Base-by-base conservation (phyloP, 2,888 invertebrate species). In the Caenorhabditis angaria region DNA sequence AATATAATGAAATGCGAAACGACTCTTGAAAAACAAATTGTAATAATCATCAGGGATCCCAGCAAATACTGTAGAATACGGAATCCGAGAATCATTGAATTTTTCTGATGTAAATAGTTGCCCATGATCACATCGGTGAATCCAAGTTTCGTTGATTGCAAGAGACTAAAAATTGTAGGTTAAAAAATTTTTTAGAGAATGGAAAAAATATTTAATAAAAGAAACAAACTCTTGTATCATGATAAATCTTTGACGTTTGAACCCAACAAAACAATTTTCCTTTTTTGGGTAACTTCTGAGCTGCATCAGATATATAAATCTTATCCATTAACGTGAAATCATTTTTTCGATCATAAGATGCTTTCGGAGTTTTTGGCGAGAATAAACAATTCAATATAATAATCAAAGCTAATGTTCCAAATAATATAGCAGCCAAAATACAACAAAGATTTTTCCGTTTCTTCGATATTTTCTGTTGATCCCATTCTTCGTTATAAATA, bases 71-170 rank as follows among this genome's bases (percentile, higher is more conserved):
- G 82, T 82, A n/a, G 78, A 72, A 57, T 76, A 82, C 28, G 83
- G 82, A 41, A 82, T 77, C 51, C 69, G 55, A 4, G 70, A 63
- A 50, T 76, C 75, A 8, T 69, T 61, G 22, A 77, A 67, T 24
- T 61, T 58, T 18, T 65, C 69, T 5, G 75, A 74, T n/a, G 81
- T 82, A 73, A 82, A 82, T n/a, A 82, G 54, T 58, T 81, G 77
- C 12, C 81, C 82, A 66, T 82, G 80, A 57, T 82, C 82, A 54
- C 80, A 81, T 12, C 81, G 64, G 25, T 71, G 73, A 53, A 82
- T 71, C 82, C 82, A 82, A 10, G 82, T 82, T 50, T 77, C 79
- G 59, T 81, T 82, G n/a, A 82, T 76, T 0, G 82, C 82, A 18
- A 70, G 55, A 1, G 68, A 68, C 60, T 72, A 53, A 8, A 67